These are phyloP conservation scores for Enteromius paludinosus DNA, from an alignment of 2,797 vertebrate genomes.

Conservation along the genomic window DNA sequence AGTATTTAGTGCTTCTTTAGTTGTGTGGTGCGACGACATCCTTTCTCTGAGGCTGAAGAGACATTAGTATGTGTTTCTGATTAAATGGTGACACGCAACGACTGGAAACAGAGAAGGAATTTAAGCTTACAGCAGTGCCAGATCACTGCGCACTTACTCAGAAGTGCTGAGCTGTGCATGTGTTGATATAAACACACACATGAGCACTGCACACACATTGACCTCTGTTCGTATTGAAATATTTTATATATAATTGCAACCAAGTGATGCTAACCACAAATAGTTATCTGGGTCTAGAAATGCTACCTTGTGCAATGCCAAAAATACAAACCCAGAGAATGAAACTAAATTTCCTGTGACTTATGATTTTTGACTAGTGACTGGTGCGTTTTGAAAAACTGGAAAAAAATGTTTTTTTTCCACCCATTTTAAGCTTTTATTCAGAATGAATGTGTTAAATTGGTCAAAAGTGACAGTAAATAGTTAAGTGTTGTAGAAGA, in stretches of 20 bases:
- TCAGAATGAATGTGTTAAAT: background rate
- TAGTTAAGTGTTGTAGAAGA: background rate
- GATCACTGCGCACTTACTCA: background rate
- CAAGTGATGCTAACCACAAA: background rate
- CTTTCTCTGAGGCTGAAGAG: background rate
- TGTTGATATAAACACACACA: background rate
- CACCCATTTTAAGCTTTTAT: background rate
- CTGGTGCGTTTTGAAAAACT: background rate
- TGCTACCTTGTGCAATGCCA: background rate
- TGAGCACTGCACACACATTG: background rate
- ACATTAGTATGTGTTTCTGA: constrained; percentile 1
- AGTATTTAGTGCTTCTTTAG: background rate
- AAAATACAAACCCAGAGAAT: background rate
- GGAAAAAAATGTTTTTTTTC: background rate
- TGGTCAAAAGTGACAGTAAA: background rate
- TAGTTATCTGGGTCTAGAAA: background rate
- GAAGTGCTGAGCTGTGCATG: constrained; percentile 1
- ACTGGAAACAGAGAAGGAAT: constrained; percentile 10
- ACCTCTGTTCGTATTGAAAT: background rate
- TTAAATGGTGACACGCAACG: background rate
- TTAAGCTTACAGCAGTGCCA: constrained; percentile 14
- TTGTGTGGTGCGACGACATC: background rate
- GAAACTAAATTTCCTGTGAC: background rate
- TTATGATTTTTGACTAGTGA: background rate
- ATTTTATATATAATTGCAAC: background rate